Conservation (phyloP, 2,797 vertebrate genomes). For the Hypotaenidia okinawae region DNA sequence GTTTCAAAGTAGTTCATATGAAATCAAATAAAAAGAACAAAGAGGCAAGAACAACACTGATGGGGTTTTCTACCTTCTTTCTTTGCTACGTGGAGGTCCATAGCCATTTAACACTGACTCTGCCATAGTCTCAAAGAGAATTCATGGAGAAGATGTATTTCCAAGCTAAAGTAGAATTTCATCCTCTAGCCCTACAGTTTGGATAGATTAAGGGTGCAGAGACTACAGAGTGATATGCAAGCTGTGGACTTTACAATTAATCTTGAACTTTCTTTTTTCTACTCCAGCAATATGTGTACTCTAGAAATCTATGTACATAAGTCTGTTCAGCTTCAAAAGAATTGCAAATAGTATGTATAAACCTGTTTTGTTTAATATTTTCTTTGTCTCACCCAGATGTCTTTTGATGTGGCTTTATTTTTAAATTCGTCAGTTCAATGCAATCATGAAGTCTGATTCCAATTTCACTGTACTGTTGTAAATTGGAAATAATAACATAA, state of each 20-base stretch:
- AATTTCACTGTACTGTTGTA: background rate
- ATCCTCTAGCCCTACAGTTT: background rate
- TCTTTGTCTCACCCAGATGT: background rate
- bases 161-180: background rate
- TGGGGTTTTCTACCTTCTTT: background rate
- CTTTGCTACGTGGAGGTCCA: background rate
- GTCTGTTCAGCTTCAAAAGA: background rate
- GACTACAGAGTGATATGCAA: background rate
- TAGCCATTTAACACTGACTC: background rate
- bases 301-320: background rate
- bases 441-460: background rate
- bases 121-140: background rate
- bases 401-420: background rate
- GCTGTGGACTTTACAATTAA: background rate
- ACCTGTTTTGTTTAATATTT: background rate
- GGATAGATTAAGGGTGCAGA: background rate
- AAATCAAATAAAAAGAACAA: background rate
- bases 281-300: background rate
- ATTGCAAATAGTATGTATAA: background rate
- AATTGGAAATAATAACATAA: background rate
- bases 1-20: background rate
- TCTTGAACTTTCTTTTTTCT: background rate
- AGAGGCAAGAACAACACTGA: background rate
- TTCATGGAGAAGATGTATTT: background rate
- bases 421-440: background rate